Evolutionary conservation across 2,113 vertebrate genomes (phyloP), one percentile per base, ranked within the genome.

Genomic region (Furnarius figulus): DNA sequence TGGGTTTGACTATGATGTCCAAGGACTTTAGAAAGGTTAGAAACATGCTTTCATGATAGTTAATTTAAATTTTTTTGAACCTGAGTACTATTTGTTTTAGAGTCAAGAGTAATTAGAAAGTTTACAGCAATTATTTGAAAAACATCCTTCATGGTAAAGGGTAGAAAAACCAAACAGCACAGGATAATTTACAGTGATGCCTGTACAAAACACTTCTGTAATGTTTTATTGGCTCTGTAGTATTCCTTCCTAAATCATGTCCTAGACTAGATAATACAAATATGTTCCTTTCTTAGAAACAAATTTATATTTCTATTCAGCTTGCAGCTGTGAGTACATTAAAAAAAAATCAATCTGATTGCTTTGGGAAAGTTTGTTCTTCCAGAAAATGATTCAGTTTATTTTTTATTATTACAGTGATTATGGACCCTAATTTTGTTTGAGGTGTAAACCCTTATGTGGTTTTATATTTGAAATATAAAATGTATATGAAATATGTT

Each of bases 301-400:
- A 77, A n/a, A 8, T 73, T 92, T 46, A 8, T 95, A 92, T 95
- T 78, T 90, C 27, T 80, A 55, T 75, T 96, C 56, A 90, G 33
- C 53, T 94, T 93, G 58, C 78, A 73, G 31, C 80, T 92, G 92
- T 67, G 73, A 89, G 74, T 85, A 81, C 47, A 92, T 83, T 92
- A 77, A 62, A 65, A 42, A 9, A 55, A 19, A 37, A 28, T 3
- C 58, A 82, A 75, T 35, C 46, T 62, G 12, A 53, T 56, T 76
- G 61, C 6, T 89, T 88, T 75, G 35, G 46, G 46, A 80, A 94
- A 40, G 9, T 52, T 76, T 61, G 12, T 72, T 91, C 44, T 79
- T 40, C n/a, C 39, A 65, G 72, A 77, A 93, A 89, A 59, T 10
- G 24, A 37, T 73, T 42, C 23, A 5, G 9, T 58, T 80, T 68